phyloP scores from a whole-genome alignment of 2,797 vertebrate genomes.

The Rousettus madagascariensis region DNA sequence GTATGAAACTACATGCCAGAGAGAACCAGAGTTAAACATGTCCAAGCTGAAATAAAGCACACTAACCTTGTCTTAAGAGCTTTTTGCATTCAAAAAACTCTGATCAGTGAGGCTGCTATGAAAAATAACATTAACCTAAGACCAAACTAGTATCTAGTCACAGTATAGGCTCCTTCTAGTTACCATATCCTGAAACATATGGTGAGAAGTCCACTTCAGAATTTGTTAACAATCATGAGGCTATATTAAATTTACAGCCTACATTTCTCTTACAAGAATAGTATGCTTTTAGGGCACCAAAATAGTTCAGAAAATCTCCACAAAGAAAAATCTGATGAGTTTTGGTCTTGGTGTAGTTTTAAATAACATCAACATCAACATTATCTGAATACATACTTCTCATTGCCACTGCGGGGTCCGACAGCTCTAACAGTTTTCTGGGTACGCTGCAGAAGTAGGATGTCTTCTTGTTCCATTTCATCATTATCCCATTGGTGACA shows the following conservation, averaged over 20 bases:
- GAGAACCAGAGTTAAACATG: neutral
- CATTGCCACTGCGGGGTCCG: conserved; percentile 93
- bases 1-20: neutral
- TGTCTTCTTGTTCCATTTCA: conserved; percentile 91
- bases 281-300: neutral
- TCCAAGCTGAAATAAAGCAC: neutral
- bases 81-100: neutral
- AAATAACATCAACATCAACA: neutral
- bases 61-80: neutral
- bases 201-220: neutral
- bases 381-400: conserved; percentile 90
- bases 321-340: neutral
- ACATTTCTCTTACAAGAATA: neutral
- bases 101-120: neutral
- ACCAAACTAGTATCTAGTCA: neutral
- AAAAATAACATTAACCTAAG: neutral
- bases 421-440: conserved; percentile 98
- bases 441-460: conserved; percentile 94
- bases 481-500: conserved; percentile 94
- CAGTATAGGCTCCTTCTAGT: neutral
- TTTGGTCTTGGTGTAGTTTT: neutral
- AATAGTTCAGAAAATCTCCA: neutral
- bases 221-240: neutral
- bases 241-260: neutral
- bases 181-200: neutral